A percentile compares a stretch with the other conserved stretches of the same genome.
Conservation (phyloP, 2,113 vertebrate genomes). For the Callipepla squamata region DNA sequence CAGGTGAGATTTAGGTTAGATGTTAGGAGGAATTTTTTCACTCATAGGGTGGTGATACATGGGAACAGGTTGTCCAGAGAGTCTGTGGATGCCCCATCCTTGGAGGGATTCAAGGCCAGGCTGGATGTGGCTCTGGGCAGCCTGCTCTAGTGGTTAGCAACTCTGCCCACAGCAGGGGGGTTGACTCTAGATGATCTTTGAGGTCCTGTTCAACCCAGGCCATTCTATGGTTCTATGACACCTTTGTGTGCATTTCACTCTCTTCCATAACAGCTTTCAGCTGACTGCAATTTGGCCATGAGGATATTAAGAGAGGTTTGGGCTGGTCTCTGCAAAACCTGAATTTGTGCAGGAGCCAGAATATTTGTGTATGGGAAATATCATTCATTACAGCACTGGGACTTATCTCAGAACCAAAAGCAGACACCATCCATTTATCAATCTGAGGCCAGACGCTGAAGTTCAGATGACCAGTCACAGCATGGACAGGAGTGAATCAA, state of each 20-base stretch:
- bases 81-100: too few relatives aligned
- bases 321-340: background rate
- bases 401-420: background rate
- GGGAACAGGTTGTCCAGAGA: too few relatives aligned
- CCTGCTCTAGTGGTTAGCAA: too few relatives aligned
- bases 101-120: too few relatives aligned
- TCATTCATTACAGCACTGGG: background rate
- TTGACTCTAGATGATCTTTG: too few relatives aligned
- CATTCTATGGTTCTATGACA: too few relatives aligned
- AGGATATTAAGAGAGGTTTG: background rate
- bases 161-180: too few relatives aligned
- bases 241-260: background rate
- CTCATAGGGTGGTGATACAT: too few relatives aligned
- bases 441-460: background rate
- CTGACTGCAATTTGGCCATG: background rate
- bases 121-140: too few relatives aligned
- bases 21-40: too few relatives aligned
- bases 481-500: background rate
- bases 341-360: background rate
- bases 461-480: background rate
- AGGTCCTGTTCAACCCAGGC: too few relatives aligned
- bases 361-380: background rate
- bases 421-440: fast-evolving
- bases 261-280: background rate
- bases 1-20: too few relatives aligned